Conservation (phyloP, 2,113 vertebrate genomes). For the Ovis canadensis region DNA sequence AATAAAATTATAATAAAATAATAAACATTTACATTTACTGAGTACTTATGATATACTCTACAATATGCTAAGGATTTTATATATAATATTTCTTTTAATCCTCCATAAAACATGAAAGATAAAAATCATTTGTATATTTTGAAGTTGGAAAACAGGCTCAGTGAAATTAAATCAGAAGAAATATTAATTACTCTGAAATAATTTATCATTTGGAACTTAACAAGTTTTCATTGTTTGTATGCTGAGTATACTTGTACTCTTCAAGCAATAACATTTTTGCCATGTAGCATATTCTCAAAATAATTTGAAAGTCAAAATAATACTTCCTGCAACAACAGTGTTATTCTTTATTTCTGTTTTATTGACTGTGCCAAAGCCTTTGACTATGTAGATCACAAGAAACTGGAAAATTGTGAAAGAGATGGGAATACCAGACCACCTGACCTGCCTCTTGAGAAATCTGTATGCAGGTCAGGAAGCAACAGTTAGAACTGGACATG, state of each 20-base stretch:
- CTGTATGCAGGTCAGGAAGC: too few species aligned
- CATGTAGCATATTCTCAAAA: background rate
- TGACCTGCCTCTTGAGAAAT: too few species aligned
- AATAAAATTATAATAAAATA: background rate
- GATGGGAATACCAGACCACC: too few species aligned
- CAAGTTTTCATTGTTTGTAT: background rate
- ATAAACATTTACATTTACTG: background rate
- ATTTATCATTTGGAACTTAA: background rate
- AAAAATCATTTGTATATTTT: background rate
- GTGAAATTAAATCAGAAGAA: background rate
- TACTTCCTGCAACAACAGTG: background rate
- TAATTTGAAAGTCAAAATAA: constrained; percentile 19
- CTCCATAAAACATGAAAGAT: background rate
- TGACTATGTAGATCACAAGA: too few species aligned
- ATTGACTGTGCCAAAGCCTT: too few species aligned
- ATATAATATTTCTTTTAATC: background rate
- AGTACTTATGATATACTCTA: background rate
- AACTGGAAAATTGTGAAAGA: too few species aligned
- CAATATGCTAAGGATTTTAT: background rate
- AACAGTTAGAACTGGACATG: too few species aligned
- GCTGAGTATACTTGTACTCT: background rate
- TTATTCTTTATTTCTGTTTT: background rate
- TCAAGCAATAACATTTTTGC: constrained; percentile 1
- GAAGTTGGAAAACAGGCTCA: background rate
- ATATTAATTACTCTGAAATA: background rate